phyloP scores from a whole-genome alignment of 1,140 invertebrate species.

The Tribolium castaneum region DNA sequence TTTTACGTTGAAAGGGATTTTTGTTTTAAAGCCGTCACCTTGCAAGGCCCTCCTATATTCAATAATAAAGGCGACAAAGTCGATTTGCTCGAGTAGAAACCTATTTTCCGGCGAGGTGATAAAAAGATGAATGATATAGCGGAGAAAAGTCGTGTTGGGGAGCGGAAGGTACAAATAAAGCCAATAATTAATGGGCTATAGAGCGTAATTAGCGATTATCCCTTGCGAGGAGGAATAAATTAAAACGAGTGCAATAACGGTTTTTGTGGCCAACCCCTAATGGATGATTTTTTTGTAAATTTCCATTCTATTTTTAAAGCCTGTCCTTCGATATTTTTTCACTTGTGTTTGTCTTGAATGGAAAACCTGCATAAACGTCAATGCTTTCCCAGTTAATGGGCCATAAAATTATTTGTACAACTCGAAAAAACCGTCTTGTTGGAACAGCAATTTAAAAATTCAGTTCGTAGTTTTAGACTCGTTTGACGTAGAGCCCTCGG shows the following conservation, averaged over 20 bases:
- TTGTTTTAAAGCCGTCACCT: slow-evolving; percentile 15
- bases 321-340: no score
- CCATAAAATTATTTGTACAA: neutral
- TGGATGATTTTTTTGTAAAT: neutral
- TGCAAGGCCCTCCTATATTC: neutral
- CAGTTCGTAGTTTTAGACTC: neutral
- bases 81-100: neutral
- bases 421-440: neutral
- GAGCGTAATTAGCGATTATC: neutral
- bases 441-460: neutral
- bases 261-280: neutral
- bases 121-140: neutral
- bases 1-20: neutral
- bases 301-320: no score
- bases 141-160: neutral
- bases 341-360: neutral
- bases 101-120: neutral
- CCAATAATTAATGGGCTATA: neutral
- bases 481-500: neutral
- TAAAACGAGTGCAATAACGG: neutral
- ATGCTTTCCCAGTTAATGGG: neutral
- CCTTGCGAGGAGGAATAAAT: neutral
- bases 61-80: slow-evolving; percentile 4
- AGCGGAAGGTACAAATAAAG: neutral
- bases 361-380: neutral